A percentile compares a stretch with the other conserved stretches of the same genome.
Evolutionary conservation across 2,888 invertebrate genomes (phyloP).

Genomic region (Nomada lathburiana): DNA sequence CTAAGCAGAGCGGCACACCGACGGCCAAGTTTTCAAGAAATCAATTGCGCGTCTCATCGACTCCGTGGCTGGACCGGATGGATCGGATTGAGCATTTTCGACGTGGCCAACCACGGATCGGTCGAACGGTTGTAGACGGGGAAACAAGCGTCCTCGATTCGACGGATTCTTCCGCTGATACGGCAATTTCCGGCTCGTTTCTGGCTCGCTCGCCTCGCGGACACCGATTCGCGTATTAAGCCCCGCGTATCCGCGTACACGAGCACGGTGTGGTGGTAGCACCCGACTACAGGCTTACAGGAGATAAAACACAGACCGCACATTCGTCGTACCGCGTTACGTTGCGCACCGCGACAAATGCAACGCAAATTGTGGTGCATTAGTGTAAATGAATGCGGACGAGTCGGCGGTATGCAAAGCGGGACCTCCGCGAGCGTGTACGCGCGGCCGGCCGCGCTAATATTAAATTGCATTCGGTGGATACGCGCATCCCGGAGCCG

Average conservation of each 20-base stretch:
- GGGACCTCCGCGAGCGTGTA: constrained; percentile 21
- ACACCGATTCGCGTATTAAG: constrained; percentile 14
- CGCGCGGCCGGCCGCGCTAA: constrained; percentile 39
- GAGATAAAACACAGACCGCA: constrained; percentile 68
- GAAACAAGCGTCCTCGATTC: constrained; percentile 69
- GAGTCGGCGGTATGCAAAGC: constrained; percentile 73
- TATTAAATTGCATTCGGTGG: constrained; percentile 67
- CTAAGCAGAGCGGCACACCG: constrained; percentile 2
- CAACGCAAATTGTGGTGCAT: constrained; percentile 78
- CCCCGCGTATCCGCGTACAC: neutral
- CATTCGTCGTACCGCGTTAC: constrained; percentile 70
- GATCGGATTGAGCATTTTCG: constrained; percentile 65
- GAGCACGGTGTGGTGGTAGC: neutral
- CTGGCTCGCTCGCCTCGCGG: constrained; percentile 53
- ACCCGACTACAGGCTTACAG: constrained; percentile 12
- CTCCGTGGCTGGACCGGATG: constrained; percentile 59
- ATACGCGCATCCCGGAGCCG: constrained; percentile 18
- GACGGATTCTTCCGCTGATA: constrained; percentile 68
- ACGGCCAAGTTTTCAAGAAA: constrained; percentile 33
- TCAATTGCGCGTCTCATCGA: constrained; percentile 58
- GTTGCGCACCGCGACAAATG: constrained; percentile 72
- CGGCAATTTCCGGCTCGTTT: constrained; percentile 67
- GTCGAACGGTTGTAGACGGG: constrained; percentile 61
- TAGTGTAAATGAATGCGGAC: constrained; percentile 79
- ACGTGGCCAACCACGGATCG: constrained; percentile 58